These are phyloP conservation scores for Tinea trinotella DNA, from an alignment of 2,888 invertebrate genomes.

Conservation along the genomic window DNA sequence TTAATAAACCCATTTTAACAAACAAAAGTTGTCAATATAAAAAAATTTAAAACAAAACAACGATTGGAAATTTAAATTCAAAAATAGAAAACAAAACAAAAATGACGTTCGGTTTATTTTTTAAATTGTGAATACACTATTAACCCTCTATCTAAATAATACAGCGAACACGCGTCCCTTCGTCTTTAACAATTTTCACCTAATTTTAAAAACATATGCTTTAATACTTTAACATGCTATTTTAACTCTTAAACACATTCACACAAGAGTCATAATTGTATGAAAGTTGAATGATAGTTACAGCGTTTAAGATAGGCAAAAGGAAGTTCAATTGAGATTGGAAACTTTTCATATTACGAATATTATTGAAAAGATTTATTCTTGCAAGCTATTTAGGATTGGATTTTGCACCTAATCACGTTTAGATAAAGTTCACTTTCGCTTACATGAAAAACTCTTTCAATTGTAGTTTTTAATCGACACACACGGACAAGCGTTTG, in stretches of 20 bases:
- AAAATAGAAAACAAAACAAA: too few relatives aligned
- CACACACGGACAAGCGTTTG: constrained; percentile 12
- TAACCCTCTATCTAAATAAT: constrained; percentile 20
- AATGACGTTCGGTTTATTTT: neutral
- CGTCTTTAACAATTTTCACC: constrained; percentile 13
- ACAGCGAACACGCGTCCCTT: constrained; percentile 17
- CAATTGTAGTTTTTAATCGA: constrained; percentile 18
- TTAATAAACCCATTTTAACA: too few relatives aligned
- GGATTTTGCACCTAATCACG: neutral
- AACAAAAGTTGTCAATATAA: too few relatives aligned
- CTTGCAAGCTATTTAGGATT: neutral
- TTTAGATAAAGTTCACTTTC: neutral
- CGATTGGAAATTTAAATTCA: too few relatives aligned
- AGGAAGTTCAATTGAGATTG: constrained; percentile 20
- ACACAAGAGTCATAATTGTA: neutral
- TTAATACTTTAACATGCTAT: neutral
- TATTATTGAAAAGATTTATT: constrained; percentile 19
- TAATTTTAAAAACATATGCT: neutral
- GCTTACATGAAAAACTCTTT: neutral
- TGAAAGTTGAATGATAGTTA: neutral
- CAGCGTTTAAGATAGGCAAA: neutral
- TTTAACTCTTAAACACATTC: neutral
- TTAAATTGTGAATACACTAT: constrained; percentile 16
- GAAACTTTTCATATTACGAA: constrained; percentile 20
- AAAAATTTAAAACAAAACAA: too few relatives aligned